phyloP scores from a whole-genome alignment of 2,113 vertebrate genomes.

The Anhinga anhinga region DNA sequence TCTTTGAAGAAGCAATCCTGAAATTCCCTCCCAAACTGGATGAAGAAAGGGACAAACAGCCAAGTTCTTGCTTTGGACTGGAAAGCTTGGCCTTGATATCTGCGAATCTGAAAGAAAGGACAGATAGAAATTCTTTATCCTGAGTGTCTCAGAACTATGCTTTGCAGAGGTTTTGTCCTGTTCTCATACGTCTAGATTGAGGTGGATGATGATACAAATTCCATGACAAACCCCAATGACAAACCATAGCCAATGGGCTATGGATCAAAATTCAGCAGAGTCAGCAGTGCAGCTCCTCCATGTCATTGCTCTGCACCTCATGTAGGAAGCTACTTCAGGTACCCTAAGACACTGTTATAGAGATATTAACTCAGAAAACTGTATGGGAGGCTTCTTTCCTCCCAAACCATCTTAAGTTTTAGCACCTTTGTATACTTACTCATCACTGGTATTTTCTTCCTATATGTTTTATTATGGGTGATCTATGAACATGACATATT shows the following conservation, averaged over 20 bases:
- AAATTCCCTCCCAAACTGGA: neutral
- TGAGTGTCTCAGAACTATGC: neutral
- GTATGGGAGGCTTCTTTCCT: neutral
- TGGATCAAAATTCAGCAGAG: neutral
- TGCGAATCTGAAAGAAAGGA: neutral
- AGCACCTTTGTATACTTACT: neutral
- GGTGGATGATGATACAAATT: neutral
- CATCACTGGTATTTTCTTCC: neutral
- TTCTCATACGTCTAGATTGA: neutral
- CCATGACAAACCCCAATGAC: neutral
- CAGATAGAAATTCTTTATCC: neutral
- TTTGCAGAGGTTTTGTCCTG: neutral
- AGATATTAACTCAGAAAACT: neutral
- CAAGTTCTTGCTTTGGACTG: neutral
- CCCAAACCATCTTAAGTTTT: neutral
- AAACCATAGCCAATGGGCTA: neutral
- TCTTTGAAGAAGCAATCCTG: neutral
- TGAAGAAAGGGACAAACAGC: neutral
- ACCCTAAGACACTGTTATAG: neutral
- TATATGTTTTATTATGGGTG: neutral
- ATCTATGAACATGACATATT: neutral
- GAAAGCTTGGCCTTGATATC: neutral
- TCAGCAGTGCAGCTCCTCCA: neutral
- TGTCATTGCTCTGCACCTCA: neutral
- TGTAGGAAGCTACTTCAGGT: neutral